phyloP scores from a whole-genome alignment of 64 coral and sea anemone genomes.

The Cladopsammia gracilis region DNA sequence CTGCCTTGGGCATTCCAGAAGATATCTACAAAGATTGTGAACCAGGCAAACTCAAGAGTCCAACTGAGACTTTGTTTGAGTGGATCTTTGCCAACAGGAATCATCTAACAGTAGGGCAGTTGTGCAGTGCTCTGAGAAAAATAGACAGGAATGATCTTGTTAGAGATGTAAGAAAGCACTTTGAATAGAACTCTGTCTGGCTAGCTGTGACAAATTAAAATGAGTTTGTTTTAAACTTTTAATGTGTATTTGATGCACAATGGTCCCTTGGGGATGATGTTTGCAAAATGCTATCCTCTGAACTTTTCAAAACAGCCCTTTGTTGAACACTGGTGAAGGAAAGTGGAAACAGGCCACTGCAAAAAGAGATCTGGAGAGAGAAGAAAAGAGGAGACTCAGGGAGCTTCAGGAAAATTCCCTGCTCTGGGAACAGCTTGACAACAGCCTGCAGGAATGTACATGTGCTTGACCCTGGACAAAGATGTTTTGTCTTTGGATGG shows the following conservation, averaged over 20 bases:
- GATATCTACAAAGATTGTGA: background rate
- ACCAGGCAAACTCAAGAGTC: background rate
- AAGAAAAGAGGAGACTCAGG: too few relatives aligned
- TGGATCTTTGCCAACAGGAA: background rate
- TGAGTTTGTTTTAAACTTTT: background rate
- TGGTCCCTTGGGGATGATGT: too few relatives aligned
- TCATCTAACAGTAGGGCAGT: background rate
- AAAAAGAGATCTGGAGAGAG: too few relatives aligned
- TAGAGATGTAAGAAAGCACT: background rate
- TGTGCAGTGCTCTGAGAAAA: background rate
- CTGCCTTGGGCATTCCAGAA: background rate
- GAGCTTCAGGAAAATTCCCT: too few relatives aligned
- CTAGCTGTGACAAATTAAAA: background rate
- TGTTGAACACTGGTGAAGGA: too few relatives aligned
- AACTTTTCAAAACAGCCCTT: too few relatives aligned
- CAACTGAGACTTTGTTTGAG: background rate
- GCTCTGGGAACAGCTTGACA: too few relatives aligned
- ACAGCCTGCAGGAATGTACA: too few relatives aligned
- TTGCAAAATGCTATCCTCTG: too few relatives aligned
- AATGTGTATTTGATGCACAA: background rate
- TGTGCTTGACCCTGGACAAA: too few relatives aligned
- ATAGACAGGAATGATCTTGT: conserved; percentile 25
- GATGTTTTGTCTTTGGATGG: too few relatives aligned
- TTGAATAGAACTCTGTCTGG: background rate
- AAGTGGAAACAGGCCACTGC: too few relatives aligned